Evolutionary conservation across 2,797 vertebrate genomes (phyloP), one percentile per base, ranked within the genome.

Genomic region (Macroramphosus scolopax): DNA sequence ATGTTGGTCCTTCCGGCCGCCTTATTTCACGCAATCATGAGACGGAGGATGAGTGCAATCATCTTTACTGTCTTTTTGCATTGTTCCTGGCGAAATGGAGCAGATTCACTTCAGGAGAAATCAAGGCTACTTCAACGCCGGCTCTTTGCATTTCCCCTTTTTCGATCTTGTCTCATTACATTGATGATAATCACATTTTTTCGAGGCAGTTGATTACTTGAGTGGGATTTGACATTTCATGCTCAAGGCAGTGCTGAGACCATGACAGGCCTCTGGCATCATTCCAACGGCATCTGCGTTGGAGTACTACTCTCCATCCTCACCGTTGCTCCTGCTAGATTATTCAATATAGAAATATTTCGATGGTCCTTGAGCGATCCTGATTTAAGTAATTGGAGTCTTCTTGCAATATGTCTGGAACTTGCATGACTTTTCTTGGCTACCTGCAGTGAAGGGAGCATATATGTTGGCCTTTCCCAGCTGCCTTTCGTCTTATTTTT

Each of bases 131-230:
- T 72, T 66, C 51, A 47, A 15, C 12, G 12, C 14, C 5, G 5
- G 34, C 57, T 65, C 44, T 49, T 37, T 52, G 22, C 20, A 46
- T 58, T 47, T 18, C 10, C 5, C 6, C 20, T 33, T 20, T 39
- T 28, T 20, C 20, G 3, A 22, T n/a, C n/a, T 22, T 22, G 20
- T 22, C 3, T 22, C 3, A 22, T 22, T 22, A 6, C 47, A 32
- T 18, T 1, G 5, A 32, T 65, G 63, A n/a, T 71, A 31, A 34
- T 51, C 55, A 49, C 31, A 58, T 43, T 67, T 75, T 65, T 74
- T 34, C 11, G 18, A 57, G 3, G 38, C 47, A 5, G 48, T 57
- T 84, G 78, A 84, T 83, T 78, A 57, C 64, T 78, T 18, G 75
- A 83, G 80, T 69, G 58, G 68, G 41, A 49, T 54, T 69, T 72